A percentile compares a stretch with the other conserved stretches of the same genome.
Evolutionary conservation across 2,888 invertebrate genomes (phyloP).

Genomic region (Silvanus unidentatus): DNA sequence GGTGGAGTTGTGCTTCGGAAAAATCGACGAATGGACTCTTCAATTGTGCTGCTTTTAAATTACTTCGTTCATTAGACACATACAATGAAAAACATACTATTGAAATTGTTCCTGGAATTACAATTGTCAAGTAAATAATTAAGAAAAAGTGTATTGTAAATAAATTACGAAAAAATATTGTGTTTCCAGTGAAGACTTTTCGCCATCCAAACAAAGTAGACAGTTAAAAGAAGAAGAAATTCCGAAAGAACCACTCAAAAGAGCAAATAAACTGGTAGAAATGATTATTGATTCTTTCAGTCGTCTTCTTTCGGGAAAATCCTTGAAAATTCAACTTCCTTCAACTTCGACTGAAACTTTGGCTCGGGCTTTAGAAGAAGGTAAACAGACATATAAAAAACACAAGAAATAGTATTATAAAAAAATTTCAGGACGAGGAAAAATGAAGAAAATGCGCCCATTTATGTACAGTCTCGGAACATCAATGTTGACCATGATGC

Average conservation of each 20-base stretch:
- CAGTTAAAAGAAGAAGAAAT: slow-evolving; percentile 14
- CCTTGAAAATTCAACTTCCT: slow-evolving; percentile 65
- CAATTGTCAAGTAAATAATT: slow-evolving; percentile 49
- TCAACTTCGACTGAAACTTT: slow-evolving; percentile 59
- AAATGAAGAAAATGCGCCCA: slow-evolving; percentile 63
- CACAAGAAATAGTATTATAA: too few relatives aligned
- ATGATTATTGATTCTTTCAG: slow-evolving; percentile 53
- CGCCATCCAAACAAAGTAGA: too few relatives aligned
- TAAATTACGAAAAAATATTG: slow-evolving; percentile 10
- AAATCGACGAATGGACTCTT: slow-evolving; percentile 22
- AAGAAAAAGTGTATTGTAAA: slow-evolving; percentile 16
- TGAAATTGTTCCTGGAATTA: slow-evolving; percentile 54
- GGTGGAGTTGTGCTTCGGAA: slow-evolving; percentile 16
- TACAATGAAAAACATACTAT: slow-evolving; percentile 53
- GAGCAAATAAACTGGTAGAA: slow-evolving; percentile 50
- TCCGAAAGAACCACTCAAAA: slow-evolving; percentile 47
- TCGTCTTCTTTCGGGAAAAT: slow-evolving; percentile 56
- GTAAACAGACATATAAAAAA: slow-evolving; percentile 44
- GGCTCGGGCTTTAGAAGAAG: slow-evolving; percentile 71
- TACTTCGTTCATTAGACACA: slow-evolving; percentile 51
- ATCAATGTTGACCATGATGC: slow-evolving; percentile 65
- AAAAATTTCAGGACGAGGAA: slow-evolving; percentile 68
- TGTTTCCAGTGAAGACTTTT: slow-evolving; percentile 18
- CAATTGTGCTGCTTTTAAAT: slow-evolving; percentile 55
- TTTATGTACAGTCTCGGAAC: slow-evolving; percentile 64